Conservation (phyloP, 2,888 invertebrate species). For the Matsumyia berberina region DNA sequence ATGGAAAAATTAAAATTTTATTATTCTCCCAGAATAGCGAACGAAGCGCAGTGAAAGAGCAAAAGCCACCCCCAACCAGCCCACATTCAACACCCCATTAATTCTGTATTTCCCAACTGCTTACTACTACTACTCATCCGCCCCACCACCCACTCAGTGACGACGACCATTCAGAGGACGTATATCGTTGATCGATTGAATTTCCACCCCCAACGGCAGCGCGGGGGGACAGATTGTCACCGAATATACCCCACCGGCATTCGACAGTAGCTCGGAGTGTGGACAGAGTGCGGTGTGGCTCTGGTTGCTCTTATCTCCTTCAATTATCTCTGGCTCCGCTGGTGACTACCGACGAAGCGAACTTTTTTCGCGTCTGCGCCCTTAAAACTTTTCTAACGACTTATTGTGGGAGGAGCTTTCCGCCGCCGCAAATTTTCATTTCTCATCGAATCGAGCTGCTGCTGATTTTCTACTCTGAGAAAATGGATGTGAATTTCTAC, state of each 20-base stretch:
- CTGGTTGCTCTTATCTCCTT: conserved; percentile 83
- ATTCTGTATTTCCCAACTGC: conserved; percentile 60
- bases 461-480: conserved; percentile 46
- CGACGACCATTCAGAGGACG: conserved; percentile 72
- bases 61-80: conserved; percentile 47
- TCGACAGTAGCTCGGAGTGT: conserved; percentile 47
- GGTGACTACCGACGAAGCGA: conserved; percentile 61
- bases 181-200: conserved; percentile 75
- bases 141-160: conserved; percentile 50
- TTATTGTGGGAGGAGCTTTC: conserved; percentile 75
- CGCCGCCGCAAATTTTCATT: conserved; percentile 54
- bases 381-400: conserved; percentile 61
- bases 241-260: conserved; percentile 49
- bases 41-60: conserved; percentile 40
- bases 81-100: conserved; percentile 67
- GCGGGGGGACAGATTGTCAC: conserved; percentile 41
- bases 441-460: conserved; percentile 36
- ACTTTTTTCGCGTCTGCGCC: conserved; percentile 75
- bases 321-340: conserved; percentile 81
- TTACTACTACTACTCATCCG: conserved; percentile 37
- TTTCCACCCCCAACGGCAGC: conserved; percentile 55
- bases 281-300: conserved; percentile 73
- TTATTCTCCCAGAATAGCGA: conserved; percentile 55
- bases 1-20: conserved; percentile 76
- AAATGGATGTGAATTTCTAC: conserved; percentile 71